A percentile compares a stretch with the other conserved stretches of the same genome.
Evolutionary conservation across 2,797 vertebrate species (phyloP).

Genomic region (Falco concolor): DNA sequence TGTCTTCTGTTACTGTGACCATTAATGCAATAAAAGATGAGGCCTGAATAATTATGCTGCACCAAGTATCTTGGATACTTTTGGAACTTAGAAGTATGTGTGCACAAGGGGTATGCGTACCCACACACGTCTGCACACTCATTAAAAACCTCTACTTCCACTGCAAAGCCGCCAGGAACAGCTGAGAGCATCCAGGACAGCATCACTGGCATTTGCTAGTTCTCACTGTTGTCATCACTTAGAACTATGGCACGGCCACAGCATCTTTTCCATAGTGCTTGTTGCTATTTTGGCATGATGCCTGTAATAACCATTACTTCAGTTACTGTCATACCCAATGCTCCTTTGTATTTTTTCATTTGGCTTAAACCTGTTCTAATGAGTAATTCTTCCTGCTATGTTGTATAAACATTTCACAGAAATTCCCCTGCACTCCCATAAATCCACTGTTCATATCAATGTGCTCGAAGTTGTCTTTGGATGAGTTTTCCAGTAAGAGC

Average conservation of each 20-base stretch:
- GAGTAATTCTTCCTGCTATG: slow-evolving; percentile 5
- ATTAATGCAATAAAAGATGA: not conserved
- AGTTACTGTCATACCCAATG: not conserved
- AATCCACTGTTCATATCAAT: not conserved
- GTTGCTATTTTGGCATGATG: not conserved
- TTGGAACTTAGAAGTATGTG: not conserved
- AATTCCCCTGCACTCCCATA: not conserved
- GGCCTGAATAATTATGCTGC: not conserved
- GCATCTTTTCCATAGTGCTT: not conserved
- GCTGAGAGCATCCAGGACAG: not conserved
- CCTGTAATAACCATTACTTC: not conserved
- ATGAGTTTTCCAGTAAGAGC: not conserved
- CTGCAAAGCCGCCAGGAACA: not conserved
- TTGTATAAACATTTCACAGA: not conserved
- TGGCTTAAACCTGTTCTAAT: not conserved
- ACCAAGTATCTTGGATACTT: not conserved
- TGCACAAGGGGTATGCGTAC: not conserved
- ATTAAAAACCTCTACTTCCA: not conserved
- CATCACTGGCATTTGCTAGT: not conserved
- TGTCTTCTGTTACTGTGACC: not conserved
- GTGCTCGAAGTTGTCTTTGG: not conserved
- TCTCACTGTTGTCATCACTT: not conserved
- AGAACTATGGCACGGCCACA: accelerated
- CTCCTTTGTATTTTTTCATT: not conserved
- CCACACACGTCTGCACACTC: not conserved